A percentile compares a stretch with the other conserved stretches of the same genome.
Evolutionary conservation across 2,797 vertebrate genomes (phyloP).

Genomic region (Micromesistius poutassou): DNA sequence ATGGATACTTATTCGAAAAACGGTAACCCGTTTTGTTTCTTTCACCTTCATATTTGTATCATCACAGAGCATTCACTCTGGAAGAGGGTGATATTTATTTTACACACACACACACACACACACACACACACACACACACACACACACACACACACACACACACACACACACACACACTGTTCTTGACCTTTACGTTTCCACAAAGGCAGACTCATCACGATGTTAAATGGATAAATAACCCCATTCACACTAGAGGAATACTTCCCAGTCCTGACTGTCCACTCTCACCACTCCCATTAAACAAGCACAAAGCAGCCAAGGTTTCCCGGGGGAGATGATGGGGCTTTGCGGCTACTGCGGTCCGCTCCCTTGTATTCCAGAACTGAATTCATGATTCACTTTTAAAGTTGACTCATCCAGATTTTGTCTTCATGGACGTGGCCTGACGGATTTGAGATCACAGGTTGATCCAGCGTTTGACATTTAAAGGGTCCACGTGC

Average conservation of each 20-base stretch:
- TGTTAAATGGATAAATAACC: background rate
- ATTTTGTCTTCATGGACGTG: conserved; percentile 14
- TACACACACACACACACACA: background rate
- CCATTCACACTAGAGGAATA: background rate
- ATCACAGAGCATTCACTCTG: background rate
- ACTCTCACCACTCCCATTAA: conserved; percentile 36
- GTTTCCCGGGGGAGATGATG: conserved; percentile 45
- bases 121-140: background rate
- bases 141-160: background rate
- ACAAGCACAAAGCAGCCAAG: conserved; percentile 56
- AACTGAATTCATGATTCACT: conserved; percentile 44
- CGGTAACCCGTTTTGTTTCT: background rate
- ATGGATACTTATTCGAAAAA: background rate
- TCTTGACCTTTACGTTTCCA: background rate
- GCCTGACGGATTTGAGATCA: conserved; percentile 7
- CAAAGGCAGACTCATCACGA: background rate
- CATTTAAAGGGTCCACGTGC: background rate
- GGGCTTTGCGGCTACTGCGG: conserved; percentile 10
- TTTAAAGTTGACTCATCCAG: conserved; percentile 41
- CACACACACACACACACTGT: background rate
- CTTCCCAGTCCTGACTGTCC: background rate
- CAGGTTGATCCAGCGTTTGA: background rate
- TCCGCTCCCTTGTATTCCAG: conserved; percentile 33
- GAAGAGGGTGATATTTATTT: too few relatives aligned
- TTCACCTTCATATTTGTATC: background rate